Percentiles rank a stretch among this genome's conserved stretches.
These are phyloP conservation scores for Hipparchia semele DNA, from an alignment of 2,888 invertebrate genomes.

Conservation along the genomic window DNA sequence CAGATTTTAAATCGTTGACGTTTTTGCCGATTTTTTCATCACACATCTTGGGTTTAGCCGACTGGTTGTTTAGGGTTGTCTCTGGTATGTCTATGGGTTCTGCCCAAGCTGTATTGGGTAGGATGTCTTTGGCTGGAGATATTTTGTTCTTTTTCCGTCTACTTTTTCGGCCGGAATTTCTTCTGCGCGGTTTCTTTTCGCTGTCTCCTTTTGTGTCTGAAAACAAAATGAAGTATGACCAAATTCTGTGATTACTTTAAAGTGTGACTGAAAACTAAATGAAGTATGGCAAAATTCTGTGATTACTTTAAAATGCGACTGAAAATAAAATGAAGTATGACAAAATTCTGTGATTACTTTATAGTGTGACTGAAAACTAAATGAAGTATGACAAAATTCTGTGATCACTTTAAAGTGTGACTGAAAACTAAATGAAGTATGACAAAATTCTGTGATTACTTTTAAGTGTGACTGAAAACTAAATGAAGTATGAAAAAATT, in stretches of 20 bases:
- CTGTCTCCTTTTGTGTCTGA: slow-evolving; percentile 52
- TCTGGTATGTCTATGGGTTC: slow-evolving; percentile 32
- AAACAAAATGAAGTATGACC: background rate
- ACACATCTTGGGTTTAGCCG: slow-evolving; percentile 49
- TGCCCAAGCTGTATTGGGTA: slow-evolving; percentile 33
- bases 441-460: too few relatives aligned
- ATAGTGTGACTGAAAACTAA: too few relatives aligned
- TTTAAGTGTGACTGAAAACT: too few relatives aligned
- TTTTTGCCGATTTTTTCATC: slow-evolving; percentile 66
- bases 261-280: too few relatives aligned
- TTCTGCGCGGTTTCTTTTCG: slow-evolving; percentile 62
- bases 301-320: too few relatives aligned
- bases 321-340: too few relatives aligned
- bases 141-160: slow-evolving; percentile 67
- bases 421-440: too few relatives aligned
- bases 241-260: background rate
- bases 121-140: slow-evolving; percentile 60
- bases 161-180: slow-evolving; percentile 65
- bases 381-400: too few relatives aligned
- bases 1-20: slow-evolving; percentile 59
- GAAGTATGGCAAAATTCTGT: too few relatives aligned
- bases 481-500: too few relatives aligned
- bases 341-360: too few relatives aligned
- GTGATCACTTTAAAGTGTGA: too few relatives aligned
- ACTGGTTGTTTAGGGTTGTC: slow-evolving; percentile 51